Percentiles rank a stretch among this genome's conserved stretches.
phyloP scores from a whole-genome alignment of 2,113 vertebrate genomes.

The Corvus moneduloides region DNA sequence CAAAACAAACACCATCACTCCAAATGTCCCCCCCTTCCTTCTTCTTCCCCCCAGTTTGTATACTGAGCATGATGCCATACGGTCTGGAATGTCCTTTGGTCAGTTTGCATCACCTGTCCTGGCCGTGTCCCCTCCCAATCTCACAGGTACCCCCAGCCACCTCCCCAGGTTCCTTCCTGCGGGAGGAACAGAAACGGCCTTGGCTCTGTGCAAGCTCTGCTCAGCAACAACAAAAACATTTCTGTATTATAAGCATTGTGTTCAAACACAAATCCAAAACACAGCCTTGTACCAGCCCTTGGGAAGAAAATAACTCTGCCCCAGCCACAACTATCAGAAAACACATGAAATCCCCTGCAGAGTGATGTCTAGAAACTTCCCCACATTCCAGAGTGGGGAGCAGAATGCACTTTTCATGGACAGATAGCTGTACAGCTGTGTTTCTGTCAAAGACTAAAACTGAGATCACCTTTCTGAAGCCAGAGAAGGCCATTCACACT shows the following conservation, averaged over 20 bases:
- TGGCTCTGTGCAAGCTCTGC: neutral
- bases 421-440: neutral
- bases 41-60: neutral
- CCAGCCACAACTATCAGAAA: neutral
- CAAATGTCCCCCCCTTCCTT: neutral
- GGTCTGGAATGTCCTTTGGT: neutral
- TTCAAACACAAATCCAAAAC: neutral
- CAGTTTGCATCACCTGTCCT: neutral
- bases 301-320: neutral
- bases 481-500: neutral
- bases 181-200: neutral
- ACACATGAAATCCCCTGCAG: neutral
- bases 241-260: neutral
- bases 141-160: neutral
- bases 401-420: neutral
- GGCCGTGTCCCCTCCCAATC: neutral
- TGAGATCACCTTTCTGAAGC: neutral
- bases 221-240: neutral
- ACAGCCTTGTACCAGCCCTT: neutral
- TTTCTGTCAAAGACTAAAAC: neutral
- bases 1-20: too few species aligned
- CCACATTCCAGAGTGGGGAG: neutral
- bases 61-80: neutral
- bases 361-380: neutral
- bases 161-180: neutral